phyloP scores from a whole-genome alignment of 2,888 invertebrate genomes.

The Diadegma fenestrale region DNA sequence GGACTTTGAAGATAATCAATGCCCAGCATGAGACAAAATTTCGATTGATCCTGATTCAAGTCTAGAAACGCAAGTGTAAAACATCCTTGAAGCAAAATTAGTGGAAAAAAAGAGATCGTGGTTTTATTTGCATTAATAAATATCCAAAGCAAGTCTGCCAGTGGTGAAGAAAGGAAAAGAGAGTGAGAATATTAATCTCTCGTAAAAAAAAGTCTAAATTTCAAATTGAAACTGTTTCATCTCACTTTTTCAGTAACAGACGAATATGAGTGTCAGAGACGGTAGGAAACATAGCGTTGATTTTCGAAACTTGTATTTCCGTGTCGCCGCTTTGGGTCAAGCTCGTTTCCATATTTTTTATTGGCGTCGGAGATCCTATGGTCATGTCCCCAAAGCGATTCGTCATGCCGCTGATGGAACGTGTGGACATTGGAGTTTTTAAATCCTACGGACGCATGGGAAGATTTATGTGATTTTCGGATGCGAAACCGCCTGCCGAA shows the following conservation, averaged over 20 bases:
- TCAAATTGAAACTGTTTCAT: slow-evolving; percentile 44
- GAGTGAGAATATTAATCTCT: background rate
- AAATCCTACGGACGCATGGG: slow-evolving; percentile 78
- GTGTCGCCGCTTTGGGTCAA: slow-evolving; percentile 88
- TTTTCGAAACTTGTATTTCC: slow-evolving; percentile 92
- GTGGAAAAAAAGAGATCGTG: background rate
- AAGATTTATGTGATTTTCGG: slow-evolving; percentile 27
- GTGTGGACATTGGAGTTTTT: slow-evolving; percentile 82
- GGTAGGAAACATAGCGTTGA: slow-evolving; percentile 95
- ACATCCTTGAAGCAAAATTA: background rate
- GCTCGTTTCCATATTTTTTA: slow-evolving; percentile 87
- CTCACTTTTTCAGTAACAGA: slow-evolving; percentile 95
- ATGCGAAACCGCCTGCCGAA: background rate
- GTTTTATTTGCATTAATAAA: background rate
- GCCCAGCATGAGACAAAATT: background rate
- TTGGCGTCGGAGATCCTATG: slow-evolving; percentile 81
- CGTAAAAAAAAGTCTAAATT: background rate
- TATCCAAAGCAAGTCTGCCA: background rate
- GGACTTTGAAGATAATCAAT: background rate
- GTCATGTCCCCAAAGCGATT: slow-evolving; percentile 83
- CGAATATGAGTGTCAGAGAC: slow-evolving; percentile 95
- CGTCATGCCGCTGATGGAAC: slow-evolving; percentile 82
- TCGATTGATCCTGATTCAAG: background rate
- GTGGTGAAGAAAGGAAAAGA: background rate
- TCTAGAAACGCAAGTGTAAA: background rate